A percentile compares a stretch with the other conserved stretches of the same genome.
phyloP scores from a whole-genome alignment of 1,140 invertebrate species.

The Ostrea denselamellosa region DNA sequence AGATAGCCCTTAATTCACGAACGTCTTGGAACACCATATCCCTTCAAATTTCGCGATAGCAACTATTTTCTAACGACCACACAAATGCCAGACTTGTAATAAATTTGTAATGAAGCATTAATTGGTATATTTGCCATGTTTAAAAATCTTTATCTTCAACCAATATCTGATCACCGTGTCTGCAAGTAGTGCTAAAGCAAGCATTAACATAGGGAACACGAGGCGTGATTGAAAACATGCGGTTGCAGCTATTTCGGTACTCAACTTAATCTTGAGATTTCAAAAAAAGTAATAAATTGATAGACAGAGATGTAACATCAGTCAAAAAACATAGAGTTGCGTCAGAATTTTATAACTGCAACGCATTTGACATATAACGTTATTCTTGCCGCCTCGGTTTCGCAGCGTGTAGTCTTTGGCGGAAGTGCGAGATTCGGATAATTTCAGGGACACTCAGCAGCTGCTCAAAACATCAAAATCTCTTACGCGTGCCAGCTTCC shows the following conservation, averaged over 20 bases:
- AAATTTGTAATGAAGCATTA: not conserved
- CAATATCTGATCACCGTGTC: not conserved
- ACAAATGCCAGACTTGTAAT: not conserved
- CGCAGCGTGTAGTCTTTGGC: not conserved
- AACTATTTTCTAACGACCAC: not conserved
- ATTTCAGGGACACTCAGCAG: constrained; percentile 1
- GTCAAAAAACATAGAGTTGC: not conserved
- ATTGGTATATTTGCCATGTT: not conserved
- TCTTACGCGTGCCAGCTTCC: not conserved
- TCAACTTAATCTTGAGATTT: constrained; percentile 30
- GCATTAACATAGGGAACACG: constrained; percentile 6
- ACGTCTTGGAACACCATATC: too few species aligned
- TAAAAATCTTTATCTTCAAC: constrained; percentile 6
- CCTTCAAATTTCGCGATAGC: not conserved
- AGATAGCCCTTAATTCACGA: too few species aligned
- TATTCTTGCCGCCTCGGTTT: not conserved
- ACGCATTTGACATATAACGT: constrained; percentile 12
- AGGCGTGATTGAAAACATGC: constrained; percentile 28
- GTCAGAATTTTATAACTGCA: constrained; percentile 14
- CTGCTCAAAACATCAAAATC: constrained; percentile 24
- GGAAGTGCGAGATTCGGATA: constrained; percentile 11
- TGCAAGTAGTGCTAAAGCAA: not conserved
- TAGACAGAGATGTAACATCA: constrained; percentile 29
- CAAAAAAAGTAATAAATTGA: constrained; percentile 36
- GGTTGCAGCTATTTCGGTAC: not conserved